phyloP scores from a whole-genome alignment of 1,140 invertebrate species.

The Neomicropteryx cornuta region DNA sequence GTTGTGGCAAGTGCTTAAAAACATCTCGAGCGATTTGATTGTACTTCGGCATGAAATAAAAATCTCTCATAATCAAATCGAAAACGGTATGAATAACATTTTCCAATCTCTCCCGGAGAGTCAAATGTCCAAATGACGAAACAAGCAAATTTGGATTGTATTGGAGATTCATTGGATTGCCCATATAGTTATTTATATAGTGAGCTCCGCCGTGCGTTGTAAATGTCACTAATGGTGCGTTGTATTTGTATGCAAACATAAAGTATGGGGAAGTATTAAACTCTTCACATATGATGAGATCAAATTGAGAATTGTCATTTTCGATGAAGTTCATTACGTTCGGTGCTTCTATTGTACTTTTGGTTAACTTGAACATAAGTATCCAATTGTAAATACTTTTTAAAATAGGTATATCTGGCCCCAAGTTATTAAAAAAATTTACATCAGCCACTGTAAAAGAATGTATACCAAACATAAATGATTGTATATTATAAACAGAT shows the following conservation, averaged over 20 bases:
- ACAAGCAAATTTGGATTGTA: conserved; percentile 14
- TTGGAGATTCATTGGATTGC: conserved; percentile 26
- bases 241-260: conserved; percentile 32
- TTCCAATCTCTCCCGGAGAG: conserved; percentile 10
- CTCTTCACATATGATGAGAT: conserved; percentile 28
- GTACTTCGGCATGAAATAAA: conserved; percentile 11
- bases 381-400: too few relatives aligned
- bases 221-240: conserved; percentile 27
- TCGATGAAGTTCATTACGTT: conserved; percentile 27
- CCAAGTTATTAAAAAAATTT: too few relatives aligned
- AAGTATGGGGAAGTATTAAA: conserved; percentile 32
- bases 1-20: too few relatives aligned
- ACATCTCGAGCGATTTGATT: conserved; percentile 24
- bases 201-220: conserved; percentile 23
- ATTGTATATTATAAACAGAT: too few relatives aligned
- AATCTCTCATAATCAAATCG: conserved; percentile 29
- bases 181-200: conserved; percentile 30
- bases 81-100: too few relatives aligned
- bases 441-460: too few relatives aligned
- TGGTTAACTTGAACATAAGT: too few relatives aligned
- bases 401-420: too few relatives aligned
- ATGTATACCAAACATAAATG: too few relatives aligned
- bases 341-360: too few relatives aligned
- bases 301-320: conserved; percentile 21
- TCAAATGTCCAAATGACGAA: conserved; percentile 8